Base-by-base conservation (phyloP, 1,140 invertebrate genomes). In the Caenorhabditis remanei region DNA sequence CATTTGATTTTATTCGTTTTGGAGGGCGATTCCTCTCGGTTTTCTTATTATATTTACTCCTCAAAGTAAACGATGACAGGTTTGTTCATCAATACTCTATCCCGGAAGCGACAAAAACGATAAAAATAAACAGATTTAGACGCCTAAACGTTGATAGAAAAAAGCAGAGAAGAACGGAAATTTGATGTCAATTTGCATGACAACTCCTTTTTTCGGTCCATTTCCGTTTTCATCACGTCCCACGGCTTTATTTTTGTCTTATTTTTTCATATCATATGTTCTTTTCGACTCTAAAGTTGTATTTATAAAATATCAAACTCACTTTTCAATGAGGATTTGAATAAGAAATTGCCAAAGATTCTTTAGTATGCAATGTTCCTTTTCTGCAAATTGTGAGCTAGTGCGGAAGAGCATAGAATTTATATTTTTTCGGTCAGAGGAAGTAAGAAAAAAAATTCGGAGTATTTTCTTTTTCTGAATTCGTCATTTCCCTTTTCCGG, bases 171-270 rank as follows among this genome's bases (percentile, higher is more conserved):
- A 63, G 24, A 63, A 63, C 71, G 71, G 71, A 79, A 48, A 79
- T 79, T 79, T 53, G 71, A 79, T 79, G 43, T 50, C 71, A 79
- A 50, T 79, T 79, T 79, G 71, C 71, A 79, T 79, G 71, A 79
- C 19, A 79, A 50, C 46, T 79, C 41, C 65, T 14, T 46, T 16
- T 46, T 4, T 16, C 7, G 65, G 41, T 41, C 46, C 65, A 46
- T 71, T 71, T 71, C 65, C 40, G 41, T 46, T 71, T 32, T 43
- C 19, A 14, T 7, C 41, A 6, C 46, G n/a, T 24, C 71, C 46
- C 46, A 50, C n/a, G 13, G 21, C 41, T 46, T 71, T 50, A 46
- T 50, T 14, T 41, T 50, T 79, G 43, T 46, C 2, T 24, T 21
- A 8, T 6, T 40, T 11, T 63, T 63, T 63, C 32, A 1, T 21